A percentile compares a stretch with the other conserved stretches of the same genome.
phyloP scores from a whole-genome alignment of 2,113 vertebrate species.

The Xerus inauris region DNA sequence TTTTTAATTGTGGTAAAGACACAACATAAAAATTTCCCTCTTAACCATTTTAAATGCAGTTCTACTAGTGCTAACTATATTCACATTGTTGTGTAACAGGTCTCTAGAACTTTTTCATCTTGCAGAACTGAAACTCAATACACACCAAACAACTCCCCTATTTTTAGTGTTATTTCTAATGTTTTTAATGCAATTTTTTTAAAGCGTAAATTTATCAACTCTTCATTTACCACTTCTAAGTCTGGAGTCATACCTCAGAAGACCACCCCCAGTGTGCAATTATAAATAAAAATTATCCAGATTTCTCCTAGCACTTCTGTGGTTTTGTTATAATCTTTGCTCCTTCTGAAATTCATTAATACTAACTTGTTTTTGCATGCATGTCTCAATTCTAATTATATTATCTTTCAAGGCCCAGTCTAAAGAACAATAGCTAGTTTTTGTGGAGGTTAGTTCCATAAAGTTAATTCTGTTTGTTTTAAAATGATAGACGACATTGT shows the following conservation, averaged over 20 bases:
- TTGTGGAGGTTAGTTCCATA: neutral
- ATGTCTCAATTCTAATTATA: neutral
- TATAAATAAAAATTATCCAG: constrained; percentile 12
- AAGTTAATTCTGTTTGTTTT: neutral
- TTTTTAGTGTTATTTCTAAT: neutral
- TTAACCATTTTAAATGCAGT: neutral
- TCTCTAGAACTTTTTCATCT: neutral
- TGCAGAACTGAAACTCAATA: neutral
- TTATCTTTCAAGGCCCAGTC: neutral
- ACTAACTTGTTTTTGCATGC: neutral
- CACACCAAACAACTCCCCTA: neutral
- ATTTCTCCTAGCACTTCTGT: neutral
- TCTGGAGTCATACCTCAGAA: neutral
- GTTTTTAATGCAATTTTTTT: neutral
- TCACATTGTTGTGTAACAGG: neutral
- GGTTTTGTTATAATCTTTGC: neutral
- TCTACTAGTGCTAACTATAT: neutral
- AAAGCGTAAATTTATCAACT: neutral
- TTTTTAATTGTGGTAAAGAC: neutral
- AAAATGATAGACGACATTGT: neutral
- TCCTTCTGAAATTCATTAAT: neutral
- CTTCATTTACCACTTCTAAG: neutral
- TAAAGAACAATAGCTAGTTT: neutral
- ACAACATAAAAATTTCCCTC: neutral
- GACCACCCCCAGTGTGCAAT: neutral